Evolutionary conservation across 2,888 invertebrate genomes (phyloP), one percentile per base, ranked within the genome.

Genomic region (Sarcophaga variegata): DNA sequence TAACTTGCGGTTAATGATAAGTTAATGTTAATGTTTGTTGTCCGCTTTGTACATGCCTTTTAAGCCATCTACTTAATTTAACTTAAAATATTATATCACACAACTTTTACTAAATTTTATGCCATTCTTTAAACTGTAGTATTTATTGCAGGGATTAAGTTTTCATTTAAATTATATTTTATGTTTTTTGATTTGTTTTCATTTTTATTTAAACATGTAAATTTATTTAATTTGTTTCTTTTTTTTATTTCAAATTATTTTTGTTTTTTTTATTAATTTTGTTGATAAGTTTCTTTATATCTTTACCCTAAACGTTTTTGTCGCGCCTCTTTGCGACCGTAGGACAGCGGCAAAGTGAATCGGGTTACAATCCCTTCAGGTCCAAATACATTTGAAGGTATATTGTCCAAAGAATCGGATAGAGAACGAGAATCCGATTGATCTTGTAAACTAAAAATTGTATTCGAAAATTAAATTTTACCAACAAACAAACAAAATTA

Each of bases 221-320:
- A 37, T 1, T 37, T 37, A 8, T 37, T 37, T 37, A 8, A 37
- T 37, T 37, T 37, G 22, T 37, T 78, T 70, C 22, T 37, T 14
- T 71, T 20, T 47, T 71, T 49, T 3, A 4, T 69, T 47, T 59
- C 25, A 27, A 64, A 64, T n/a, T 69, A 47, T 54, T 60, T 60
- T 70, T 70, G 59, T 25, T 78, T 63, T 70, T 59, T 71, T 49
- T 37, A 37, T 8, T 37, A 8, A 37, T 37, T 37, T 37, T 37
- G 37, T 37, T 37, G 37, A 0, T 37, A 37, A 37, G 2, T 8
- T 37, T 78, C 54, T 27, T 89, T 86, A 86, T 79, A 76, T 87
- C 69, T 94, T 95, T 96, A 97, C 97, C 96, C 96, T 95, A 96
- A 96, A 94, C 96, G 95, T 94, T 96, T 97, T 94, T 96, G 96